Base-by-base conservation (phyloP, 2,113 vertebrate species). In the Aspidoscelis tigris region DNA sequence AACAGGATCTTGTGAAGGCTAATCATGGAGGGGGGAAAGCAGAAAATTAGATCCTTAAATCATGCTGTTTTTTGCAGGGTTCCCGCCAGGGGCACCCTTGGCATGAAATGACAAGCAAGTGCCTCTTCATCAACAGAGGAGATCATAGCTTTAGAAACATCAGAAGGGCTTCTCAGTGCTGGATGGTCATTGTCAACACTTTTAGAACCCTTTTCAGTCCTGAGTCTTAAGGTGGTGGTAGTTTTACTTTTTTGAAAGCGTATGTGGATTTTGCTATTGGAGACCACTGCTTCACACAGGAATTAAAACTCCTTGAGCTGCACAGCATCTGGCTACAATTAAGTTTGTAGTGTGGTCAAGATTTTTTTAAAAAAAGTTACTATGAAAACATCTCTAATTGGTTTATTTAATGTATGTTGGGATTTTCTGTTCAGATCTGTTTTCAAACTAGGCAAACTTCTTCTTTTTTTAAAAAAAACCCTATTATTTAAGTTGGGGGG, bases 241-340 rank as follows among this genome's bases (percentile, higher is more conserved):
- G 24, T 10, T n/a, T 33, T 3, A 1, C 26, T 55, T 33, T 3
- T 1, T n/a, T 43, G 78, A 72, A 43, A 69, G 20, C 58, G 44
- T 26, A 87, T 5, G 65, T 84, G 90, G 74, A 76, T 58, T 71
- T 76, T 73, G 84, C 87, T 0, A 26, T 81, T 71, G 14, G 72
- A 82, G 91, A 92, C 90, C 88, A 82, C 84, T 12, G 1, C 78
- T 90, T 64, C 82, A 89, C 12, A 0, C 8, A 88, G 94, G 90
- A 93, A 89, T 93, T 86, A 74, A 87, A 89, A 91, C 76, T 88
- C 90, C 90, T 91, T 0, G 47, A 88, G 47, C 83, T 87, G 73
- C 89, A 47, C 93, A 73, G 92, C 89, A 95, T 92, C 93, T 95
- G 96, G 93, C 92, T 87, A 88, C 89, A 95, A 92, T 94, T 94